phyloP scores from a whole-genome alignment of 1,140 invertebrate species.

The Trigoniulus corallinus region DNA sequence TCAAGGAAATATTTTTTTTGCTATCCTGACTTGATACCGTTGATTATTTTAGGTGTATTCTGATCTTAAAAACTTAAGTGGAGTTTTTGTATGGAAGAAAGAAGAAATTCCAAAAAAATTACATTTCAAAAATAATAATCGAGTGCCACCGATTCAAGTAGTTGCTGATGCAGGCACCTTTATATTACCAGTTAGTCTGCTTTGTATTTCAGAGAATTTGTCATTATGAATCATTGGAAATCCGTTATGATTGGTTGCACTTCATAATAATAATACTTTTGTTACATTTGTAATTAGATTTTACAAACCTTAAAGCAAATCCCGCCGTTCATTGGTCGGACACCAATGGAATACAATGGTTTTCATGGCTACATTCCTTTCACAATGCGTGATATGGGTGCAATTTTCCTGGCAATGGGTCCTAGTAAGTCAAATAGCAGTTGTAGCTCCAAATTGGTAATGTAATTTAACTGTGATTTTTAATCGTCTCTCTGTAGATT shows the following conservation, averaged over 20 bases:
- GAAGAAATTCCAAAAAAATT: conserved; percentile 23
- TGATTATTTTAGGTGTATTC: conserved; percentile 18
- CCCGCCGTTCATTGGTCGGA: not conserved
- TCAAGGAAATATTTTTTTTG: not conserved
- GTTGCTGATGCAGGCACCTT: not conserved
- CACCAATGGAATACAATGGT: not conserved
- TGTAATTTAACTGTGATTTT: not conserved
- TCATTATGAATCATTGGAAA: not conserved
- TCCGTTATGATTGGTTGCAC: not conserved
- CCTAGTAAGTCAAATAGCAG: not conserved
- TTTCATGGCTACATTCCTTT: conserved; percentile 4
- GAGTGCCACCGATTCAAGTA: not conserved
- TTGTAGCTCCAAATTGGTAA: not conserved
- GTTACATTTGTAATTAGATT: not conserved
- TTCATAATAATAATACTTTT: not conserved
- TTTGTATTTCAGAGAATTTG: not conserved
- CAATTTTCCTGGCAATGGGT: conserved; percentile 1
- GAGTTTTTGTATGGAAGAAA: conserved; percentile 21
- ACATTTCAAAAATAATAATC: conserved; percentile 20
- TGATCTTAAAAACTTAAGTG: conserved; percentile 16
- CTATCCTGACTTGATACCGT: not conserved
- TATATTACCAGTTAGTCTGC: not conserved
- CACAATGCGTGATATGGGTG: not conserved
- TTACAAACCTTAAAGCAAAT: not conserved
- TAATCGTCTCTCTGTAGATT: not conserved